Evolutionary conservation across 2,888 invertebrate genomes (phyloP).

Genomic region (Dicranocentrus wangi): DNA sequence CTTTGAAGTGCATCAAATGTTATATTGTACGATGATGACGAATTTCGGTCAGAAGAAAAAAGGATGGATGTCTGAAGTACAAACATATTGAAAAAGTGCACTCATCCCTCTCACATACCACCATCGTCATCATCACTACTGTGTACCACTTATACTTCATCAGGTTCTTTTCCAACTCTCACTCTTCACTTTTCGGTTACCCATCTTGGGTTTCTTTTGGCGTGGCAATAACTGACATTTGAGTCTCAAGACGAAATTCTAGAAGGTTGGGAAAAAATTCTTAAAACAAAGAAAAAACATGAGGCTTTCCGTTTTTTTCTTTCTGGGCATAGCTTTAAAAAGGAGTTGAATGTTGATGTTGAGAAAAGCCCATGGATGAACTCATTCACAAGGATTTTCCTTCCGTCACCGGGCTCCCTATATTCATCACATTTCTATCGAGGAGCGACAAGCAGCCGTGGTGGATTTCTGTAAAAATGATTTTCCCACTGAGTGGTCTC

Average conservation of each 20-base stretch:
- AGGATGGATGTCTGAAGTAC: background rate
- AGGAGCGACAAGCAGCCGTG: background rate
- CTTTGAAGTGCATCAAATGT: too few species aligned
- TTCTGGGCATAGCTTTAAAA: constrained; percentile 7
- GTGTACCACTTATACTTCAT: constrained; percentile 49
- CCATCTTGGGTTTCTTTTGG: constrained; percentile 62
- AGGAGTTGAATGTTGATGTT: background rate
- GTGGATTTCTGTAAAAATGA: background rate
- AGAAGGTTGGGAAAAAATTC: constrained; percentile 60
- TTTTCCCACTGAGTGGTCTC: background rate
- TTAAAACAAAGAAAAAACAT: constrained; percentile 57
- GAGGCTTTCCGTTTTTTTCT: background rate
- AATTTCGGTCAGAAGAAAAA: background rate
- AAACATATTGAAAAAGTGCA: constrained; percentile 13
- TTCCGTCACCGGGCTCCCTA: background rate
- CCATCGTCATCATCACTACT: constrained; percentile 16
- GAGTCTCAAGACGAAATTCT: constrained; percentile 60
- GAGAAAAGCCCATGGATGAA: background rate
- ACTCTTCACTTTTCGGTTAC: constrained; percentile 60
- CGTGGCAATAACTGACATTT: constrained; percentile 63
- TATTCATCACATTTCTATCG: too few species aligned
- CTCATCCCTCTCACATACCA: constrained; percentile 29
- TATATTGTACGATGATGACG: too few species aligned
- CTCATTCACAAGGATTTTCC: background rate
- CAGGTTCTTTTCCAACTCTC: constrained; percentile 54